Conservation (phyloP, 2,888 invertebrate genomes). For the Alloscopus bannaensis region DNA sequence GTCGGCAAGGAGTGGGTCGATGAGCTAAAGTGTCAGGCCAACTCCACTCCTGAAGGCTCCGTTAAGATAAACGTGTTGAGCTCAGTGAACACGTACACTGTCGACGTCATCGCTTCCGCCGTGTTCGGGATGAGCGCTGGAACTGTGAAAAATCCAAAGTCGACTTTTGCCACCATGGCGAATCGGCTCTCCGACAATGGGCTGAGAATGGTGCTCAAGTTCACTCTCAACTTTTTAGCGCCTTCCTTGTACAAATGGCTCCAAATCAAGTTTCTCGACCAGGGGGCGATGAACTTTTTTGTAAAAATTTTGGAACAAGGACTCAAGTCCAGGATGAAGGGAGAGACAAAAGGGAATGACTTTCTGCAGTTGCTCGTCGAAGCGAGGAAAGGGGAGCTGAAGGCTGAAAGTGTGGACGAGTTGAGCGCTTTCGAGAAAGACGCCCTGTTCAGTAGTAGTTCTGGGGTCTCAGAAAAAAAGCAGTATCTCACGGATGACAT, state of each 20-base stretch:
- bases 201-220: background rate
- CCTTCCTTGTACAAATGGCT: background rate
- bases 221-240: background rate
- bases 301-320: background rate
- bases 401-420: constrained; percentile 38
- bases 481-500: constrained; percentile 35
- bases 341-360: constrained; percentile 40
- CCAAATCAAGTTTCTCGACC: background rate
- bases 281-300: constrained; percentile 15
- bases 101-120: constrained; percentile 49
- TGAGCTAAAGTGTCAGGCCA: background rate
- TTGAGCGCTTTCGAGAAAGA: constrained; percentile 61
- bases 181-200: background rate
- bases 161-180: background rate
- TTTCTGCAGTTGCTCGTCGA: constrained; percentile 64
- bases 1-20: constrained; percentile 5
- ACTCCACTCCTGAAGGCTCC: background rate
- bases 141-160: constrained; percentile 72
- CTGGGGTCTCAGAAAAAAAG: constrained; percentile 8
- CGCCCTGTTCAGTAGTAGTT: constrained; percentile 12
- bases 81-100: background rate
- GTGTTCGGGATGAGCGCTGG: constrained; percentile 74
- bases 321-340: constrained; percentile 20
- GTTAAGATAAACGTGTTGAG: background rate
- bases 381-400: constrained; percentile 32